phyloP scores from a whole-genome alignment of 2,797 vertebrate species.

The Fistularia tabacaria region DNA sequence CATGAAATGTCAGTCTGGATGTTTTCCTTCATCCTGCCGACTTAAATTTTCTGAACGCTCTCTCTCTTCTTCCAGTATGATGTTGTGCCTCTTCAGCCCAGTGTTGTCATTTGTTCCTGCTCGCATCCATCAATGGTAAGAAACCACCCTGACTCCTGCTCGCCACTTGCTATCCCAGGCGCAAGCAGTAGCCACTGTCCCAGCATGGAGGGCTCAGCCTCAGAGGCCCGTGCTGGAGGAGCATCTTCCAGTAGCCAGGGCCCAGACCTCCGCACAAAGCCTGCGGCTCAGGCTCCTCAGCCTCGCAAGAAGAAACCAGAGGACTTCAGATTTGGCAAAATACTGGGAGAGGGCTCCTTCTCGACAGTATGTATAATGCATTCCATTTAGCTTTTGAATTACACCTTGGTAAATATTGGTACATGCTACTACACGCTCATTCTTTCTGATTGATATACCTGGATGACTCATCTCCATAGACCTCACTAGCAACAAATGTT shows the following conservation, averaged over 20 bases:
- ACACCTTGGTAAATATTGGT: constrained; percentile 51
- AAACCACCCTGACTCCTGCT: constrained; percentile 88
- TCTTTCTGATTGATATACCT: constrained; percentile 58
- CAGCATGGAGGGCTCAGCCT: constrained; percentile 83
- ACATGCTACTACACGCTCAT: constrained; percentile 50
- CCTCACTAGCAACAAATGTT: no score
- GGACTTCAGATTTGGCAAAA: constrained; percentile 97
- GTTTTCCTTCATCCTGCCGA: constrained; percentile 9
- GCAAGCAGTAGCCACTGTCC: constrained; percentile 84
- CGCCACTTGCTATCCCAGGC: constrained; percentile 82
- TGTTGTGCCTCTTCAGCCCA: constrained; percentile 95
- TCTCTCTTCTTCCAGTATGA: constrained; percentile 82
- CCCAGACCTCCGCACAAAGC: constrained; percentile 56
- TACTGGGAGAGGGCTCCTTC: constrained; percentile 97
- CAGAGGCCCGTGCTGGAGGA: constrained; percentile 75
- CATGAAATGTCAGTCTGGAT: background rate
- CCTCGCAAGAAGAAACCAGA: constrained; percentile 96
- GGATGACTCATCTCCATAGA: constrained; percentile 47
- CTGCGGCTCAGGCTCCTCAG: constrained; percentile 76
- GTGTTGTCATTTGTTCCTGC: constrained; percentile 94
- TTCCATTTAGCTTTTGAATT: constrained; percentile 50
- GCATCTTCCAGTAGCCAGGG: constrained; percentile 73
- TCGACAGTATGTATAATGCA: constrained; percentile 84
- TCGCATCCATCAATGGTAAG: constrained; percentile 97
- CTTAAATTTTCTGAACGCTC: constrained; percentile 17